Conservation (phyloP, 2,888 invertebrate species). For the Autographa gamma region DNA sequence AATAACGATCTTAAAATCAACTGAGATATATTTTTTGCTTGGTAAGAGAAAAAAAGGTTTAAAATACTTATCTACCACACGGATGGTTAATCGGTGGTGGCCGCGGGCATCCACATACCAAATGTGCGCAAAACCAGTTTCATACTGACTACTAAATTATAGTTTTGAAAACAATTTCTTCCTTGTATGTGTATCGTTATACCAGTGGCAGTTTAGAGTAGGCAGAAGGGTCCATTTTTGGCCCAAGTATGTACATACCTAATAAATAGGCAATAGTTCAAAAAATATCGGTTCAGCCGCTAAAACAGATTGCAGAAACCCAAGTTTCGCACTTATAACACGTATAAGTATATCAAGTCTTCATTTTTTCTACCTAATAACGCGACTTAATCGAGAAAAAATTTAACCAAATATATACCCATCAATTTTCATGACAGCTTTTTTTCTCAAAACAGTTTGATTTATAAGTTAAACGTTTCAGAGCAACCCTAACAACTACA, state of each 20-base stretch:
- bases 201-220: not conserved
- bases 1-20: conserved; percentile 15
- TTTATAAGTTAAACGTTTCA: not conserved
- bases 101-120: conserved; percentile 4
- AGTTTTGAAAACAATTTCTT: conserved; percentile 1
- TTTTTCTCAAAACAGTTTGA: not conserved
- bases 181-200: conserved; percentile 4
- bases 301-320: too few species aligned
- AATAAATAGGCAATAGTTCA: too few species aligned
- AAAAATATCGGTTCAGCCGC: too few species aligned
- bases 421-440: not conserved
- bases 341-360: too few species aligned
- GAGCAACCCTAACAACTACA: not conserved
- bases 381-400: too few species aligned
- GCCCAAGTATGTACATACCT: too few species aligned
- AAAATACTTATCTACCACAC: not conserved
- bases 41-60: not conserved
- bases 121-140: conserved; percentile 1
- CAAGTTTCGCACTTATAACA: too few species aligned
- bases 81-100: not conserved
- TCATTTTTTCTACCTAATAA: too few species aligned
- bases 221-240: not conserved
- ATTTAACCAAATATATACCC: not conserved
- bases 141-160: conserved; percentile 1
- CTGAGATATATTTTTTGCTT: not conserved